A percentile compares a stretch with the other conserved stretches of the same genome.
Conservation (phyloP, 2,113 vertebrate species). For the Hippocampus zosterae region DNA sequence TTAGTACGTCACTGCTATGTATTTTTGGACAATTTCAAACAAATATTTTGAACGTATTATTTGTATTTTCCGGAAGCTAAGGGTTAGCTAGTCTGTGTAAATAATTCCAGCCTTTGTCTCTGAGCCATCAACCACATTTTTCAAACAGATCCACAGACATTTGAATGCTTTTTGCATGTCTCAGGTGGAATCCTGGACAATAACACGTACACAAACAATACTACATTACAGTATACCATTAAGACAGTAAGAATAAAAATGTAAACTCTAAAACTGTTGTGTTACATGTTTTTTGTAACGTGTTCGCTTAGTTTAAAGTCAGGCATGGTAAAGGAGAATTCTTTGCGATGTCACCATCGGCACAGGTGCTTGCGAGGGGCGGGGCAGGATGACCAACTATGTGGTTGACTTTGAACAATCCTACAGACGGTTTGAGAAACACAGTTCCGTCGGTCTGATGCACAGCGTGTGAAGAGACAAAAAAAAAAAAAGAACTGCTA, state of each 20-base stretch:
- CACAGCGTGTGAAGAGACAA: not conserved
- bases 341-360: constrained; percentile 22
- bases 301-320: not conserved
- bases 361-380: constrained; percentile 40
- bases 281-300: not conserved
- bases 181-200: not conserved
- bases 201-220: not conserved
- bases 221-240: not conserved
- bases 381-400: constrained; percentile 37
- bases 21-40: not conserved
- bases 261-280: not conserved
- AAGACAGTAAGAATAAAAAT: not conserved
- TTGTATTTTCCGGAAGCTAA: not conserved
- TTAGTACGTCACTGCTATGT: not conserved
- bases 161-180: constrained; percentile 74
- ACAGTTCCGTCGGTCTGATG: constrained; percentile 11
- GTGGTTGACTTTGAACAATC: constrained; percentile 35
- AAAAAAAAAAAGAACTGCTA: not conserved
- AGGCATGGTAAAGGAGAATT: not conserved
- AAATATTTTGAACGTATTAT: not conserved
- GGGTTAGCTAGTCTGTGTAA: not conserved
- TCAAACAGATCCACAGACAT: constrained; percentile 45
- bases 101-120: constrained; percentile 16
- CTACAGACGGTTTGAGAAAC: constrained; percentile 28
- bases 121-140: constrained; percentile 38